Base-by-base conservation (phyloP, 2,113 vertebrate species). In the Hucho hucho region DNA sequence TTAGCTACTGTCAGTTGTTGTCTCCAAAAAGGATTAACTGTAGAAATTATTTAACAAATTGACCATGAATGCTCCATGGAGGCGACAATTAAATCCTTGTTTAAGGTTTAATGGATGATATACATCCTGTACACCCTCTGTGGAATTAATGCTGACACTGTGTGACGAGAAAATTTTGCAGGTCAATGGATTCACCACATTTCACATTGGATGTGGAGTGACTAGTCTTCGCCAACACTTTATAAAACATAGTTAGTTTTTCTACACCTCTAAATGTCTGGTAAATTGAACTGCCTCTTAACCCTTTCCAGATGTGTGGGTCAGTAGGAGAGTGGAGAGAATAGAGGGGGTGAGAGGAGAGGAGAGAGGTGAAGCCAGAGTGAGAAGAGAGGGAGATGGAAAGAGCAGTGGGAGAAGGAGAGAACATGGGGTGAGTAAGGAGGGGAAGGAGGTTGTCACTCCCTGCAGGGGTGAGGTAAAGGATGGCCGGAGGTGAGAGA, bases 221-320 rank as follows among this genome's bases (percentile, higher is more conserved):
- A 76, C 69, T 18, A 64, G 56, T 56, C 72, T 14, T 78, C 28
- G 1, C 69, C 4, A 14, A 64, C 18, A 20, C 43, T 79, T 79
- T 25, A 75, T 67, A 26, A 79, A 79, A 65, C 74, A 69, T 46
- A 53, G 53, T 59, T 18, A 32, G 26, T 13, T 24, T 24, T 61
- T 61, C 26, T 4, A 47, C 56, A 72, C 79, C 58, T 67, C 59
- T 70, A 68, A 82, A 71, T 64, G 58, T 69, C 72, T 75, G 24
- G 64, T 81, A 80, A 77, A 65, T 72, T 49, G 74, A 20, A 59
- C 56, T 14, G 28, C 61, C 24, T 73, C 73, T 25, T 85, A 88
- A 88, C 79, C 79, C 46, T 69, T 89, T 74, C 85, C 87, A 91
- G 87, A 91, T 86, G 86, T 83, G 79, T 1, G 4, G 71, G 70